Evolutionary conservation across 2,888 invertebrate species (phyloP), one percentile per base, ranked within the genome.

Genomic region (Drosophila neonasuta): DNA sequence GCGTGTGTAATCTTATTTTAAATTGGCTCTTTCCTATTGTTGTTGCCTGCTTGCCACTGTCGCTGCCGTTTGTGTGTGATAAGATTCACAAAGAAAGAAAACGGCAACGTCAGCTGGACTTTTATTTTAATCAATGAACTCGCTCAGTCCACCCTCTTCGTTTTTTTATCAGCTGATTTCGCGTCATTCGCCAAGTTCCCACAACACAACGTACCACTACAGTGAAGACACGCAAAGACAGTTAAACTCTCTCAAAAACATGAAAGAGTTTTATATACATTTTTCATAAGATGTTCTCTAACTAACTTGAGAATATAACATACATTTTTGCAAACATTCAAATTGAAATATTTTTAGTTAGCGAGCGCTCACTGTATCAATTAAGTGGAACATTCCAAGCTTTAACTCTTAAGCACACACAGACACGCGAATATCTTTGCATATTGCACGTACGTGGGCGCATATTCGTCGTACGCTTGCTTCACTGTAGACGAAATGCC

Each of bases 71-170:
- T 29, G 20, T 20, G 15, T 63, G 17, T 63, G 66, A 77, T 69
- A 75, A 74, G 57, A 63, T 46, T 66, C 32, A 62, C 74, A 69
- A 73, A 77, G 71, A 54, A 76, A 65, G 63, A 81, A 81, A 81
- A 67, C 62, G 63, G 41, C 73, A 84, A 60, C 66, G 68, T 64
- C 83, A 86, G 82, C 71, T 86, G 65, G 42, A 60, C 64, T 63
- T 63, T 69, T 46, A 54, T 69, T 81, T 66, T 71, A 81, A 86
- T 81, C 87, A 81, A 81, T 81, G 82, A 85, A 79, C 68, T 68
- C 62, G 65, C 65, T 73, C 65, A 62, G 24, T 55, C 55, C 58
- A 32, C 63, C 55, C 55, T 65, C 48, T 29, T 17, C 10, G 30
- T 29, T 39, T 41, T 58, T 63, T 58, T 63, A 84, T 67, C 76